Percentiles rank a stretch among this genome's conserved stretches.
phyloP scores from a whole-genome alignment of 2,888 invertebrate species.

The Oligia strigilis region DNA sequence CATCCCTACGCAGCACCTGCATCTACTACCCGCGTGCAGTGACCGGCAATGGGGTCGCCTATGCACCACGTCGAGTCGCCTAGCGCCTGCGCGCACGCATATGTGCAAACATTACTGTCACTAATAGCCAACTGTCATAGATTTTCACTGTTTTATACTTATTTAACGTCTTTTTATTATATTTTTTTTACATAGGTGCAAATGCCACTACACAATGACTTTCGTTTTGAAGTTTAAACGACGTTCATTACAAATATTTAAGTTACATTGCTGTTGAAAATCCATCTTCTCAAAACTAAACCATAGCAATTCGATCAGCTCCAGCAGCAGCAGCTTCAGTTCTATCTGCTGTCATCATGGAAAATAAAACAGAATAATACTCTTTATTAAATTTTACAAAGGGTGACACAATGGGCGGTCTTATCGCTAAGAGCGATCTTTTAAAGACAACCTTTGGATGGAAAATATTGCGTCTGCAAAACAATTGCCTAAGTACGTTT shows the following conservation, averaged over 20 bases:
- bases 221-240: neutral
- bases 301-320: neutral
- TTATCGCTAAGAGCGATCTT: no score
- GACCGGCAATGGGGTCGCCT: slow-evolving; percentile 82
- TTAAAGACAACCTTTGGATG: neutral
- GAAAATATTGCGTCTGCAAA: neutral
- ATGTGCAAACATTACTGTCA: slow-evolving; percentile 49
- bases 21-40: slow-evolving; percentile 76
- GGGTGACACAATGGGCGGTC: no score
- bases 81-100: slow-evolving; percentile 42
- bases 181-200: neutral
- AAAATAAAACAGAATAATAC: no score
- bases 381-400: no score
- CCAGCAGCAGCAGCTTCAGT: no score
- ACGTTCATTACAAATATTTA: slow-evolving; percentile 6
- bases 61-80: slow-evolving; percentile 45
- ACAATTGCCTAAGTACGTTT: neutral
- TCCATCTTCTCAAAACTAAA: neutral
- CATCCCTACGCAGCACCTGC: slow-evolving; percentile 67
- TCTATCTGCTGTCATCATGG: neutral
- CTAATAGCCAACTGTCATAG: slow-evolving; percentile 19
- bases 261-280: neutral
- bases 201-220: slow-evolving; percentile 7
- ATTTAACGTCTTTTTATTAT: slow-evolving; percentile 8
- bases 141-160: slow-evolving; percentile 19